These are phyloP conservation scores for Proterorhinus semilunaris DNA, from an alignment of 2,113 vertebrate species.

Conservation along the genomic window DNA sequence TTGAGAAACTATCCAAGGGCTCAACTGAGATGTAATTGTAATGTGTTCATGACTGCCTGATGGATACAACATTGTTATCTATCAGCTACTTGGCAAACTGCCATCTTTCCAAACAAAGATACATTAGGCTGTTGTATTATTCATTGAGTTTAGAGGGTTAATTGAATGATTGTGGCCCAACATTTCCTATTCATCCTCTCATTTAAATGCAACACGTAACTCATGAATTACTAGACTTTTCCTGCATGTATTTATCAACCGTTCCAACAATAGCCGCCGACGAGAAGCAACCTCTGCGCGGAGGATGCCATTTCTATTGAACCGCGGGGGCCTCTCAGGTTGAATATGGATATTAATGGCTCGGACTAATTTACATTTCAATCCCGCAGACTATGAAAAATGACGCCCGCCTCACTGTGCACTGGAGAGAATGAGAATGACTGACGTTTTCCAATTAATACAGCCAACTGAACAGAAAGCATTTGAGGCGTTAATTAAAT, in stretches of 20 bases:
- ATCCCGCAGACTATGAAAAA: constrained; percentile 39
- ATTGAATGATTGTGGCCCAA: too few relatives aligned
- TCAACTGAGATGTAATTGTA: too few relatives aligned
- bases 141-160: too few relatives aligned
- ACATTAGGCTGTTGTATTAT: too few relatives aligned
- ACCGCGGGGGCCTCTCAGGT: constrained; percentile 25
- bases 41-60: too few relatives aligned
- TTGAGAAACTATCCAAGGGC: too few relatives aligned
- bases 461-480: constrained; percentile 42
- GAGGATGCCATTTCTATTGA: constrained; percentile 34
- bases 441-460: constrained; percentile 64
- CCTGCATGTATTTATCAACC: background rate
- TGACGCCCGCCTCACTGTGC: constrained; percentile 32
- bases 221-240: background rate
- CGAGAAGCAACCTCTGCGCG: constrained; percentile 29
- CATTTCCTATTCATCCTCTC: too few relatives aligned
- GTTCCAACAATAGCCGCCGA: background rate
- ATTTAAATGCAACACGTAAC: background rate
- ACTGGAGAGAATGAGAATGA: constrained; percentile 48
- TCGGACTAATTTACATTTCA: constrained; percentile 56
- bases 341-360: constrained; percentile 45
- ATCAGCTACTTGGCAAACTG: too few relatives aligned
- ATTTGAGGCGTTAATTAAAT: constrained; percentile 58
- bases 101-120: too few relatives aligned
- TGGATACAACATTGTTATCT: too few relatives aligned